These are phyloP conservation scores for Oscheius sp. DNA, from an alignment of 2,888 invertebrate species.

Conservation along the genomic window DNA sequence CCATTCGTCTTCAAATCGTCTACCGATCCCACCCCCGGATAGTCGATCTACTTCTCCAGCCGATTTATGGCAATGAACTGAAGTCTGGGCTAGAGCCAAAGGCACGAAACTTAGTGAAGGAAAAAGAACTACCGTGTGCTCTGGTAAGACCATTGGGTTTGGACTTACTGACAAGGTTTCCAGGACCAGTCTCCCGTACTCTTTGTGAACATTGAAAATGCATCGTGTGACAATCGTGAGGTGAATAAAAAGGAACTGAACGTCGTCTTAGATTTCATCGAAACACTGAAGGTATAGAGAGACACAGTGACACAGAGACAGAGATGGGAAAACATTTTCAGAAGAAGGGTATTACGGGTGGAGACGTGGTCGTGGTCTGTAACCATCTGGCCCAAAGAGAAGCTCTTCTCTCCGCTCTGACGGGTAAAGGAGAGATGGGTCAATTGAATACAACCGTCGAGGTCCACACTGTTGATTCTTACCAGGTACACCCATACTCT, in stretches of 20 bases:
- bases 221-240: not conserved
- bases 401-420: not conserved
- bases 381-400: slow-evolving; percentile 30
- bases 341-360: slow-evolving; percentile 9
- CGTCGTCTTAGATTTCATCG: slow-evolving; percentile 2
- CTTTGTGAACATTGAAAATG: slow-evolving; percentile 22
- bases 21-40: slow-evolving; percentile 24
- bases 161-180: no score
- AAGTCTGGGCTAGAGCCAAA: not conserved
- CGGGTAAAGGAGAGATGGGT: slow-evolving; percentile 18
- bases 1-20: not conserved
- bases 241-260: slow-evolving; percentile 18
- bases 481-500: not conserved
- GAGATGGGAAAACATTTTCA: no score
- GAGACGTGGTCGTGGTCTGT: slow-evolving; percentile 19
- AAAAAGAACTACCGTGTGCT: slow-evolving; percentile 6
- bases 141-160: not conserved
- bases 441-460: not conserved
- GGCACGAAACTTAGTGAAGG: not conserved
- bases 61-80: slow-evolving; percentile 14
- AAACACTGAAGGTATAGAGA: not conserved
- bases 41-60: slow-evolving; percentile 2
- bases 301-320: no score
- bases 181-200: slow-evolving; percentile 9
- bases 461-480: slow-evolving; percentile 30